These are phyloP conservation scores for Heliconius hortense DNA, from an alignment of 2,888 invertebrate species.

Conservation along the genomic window DNA sequence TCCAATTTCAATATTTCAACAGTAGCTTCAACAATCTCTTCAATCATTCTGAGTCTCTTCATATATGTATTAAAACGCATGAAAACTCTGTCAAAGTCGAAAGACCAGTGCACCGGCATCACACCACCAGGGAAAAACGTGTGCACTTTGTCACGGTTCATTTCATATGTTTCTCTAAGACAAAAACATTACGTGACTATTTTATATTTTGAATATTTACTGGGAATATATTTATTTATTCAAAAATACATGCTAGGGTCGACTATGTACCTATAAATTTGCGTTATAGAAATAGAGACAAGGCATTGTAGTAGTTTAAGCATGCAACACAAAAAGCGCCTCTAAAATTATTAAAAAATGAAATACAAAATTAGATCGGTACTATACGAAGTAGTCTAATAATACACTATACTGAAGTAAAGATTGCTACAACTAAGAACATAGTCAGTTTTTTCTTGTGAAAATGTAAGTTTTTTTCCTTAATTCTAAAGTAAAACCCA, in stretches of 20 bases:
- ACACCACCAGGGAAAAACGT: slow-evolving; percentile 79
- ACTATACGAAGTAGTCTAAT: too few relatives aligned
- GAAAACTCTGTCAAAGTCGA: slow-evolving; percentile 87
- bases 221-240: neutral
- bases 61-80: slow-evolving; percentile 84
- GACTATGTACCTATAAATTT: too few relatives aligned
- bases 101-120: slow-evolving; percentile 87
- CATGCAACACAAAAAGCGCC: too few relatives aligned
- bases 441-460: too few relatives aligned
- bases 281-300: too few relatives aligned
- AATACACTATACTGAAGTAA: too few relatives aligned
- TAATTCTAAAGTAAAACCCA: too few relatives aligned
- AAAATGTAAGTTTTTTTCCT: too few relatives aligned
- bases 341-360: too few relatives aligned
- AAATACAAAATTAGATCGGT: too few relatives aligned
- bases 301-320: too few relatives aligned
- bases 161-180: slow-evolving; percentile 73
- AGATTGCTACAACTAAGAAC: too few relatives aligned
- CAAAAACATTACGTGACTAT: neutral
- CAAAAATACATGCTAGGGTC: neutral
- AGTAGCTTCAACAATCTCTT: slow-evolving; percentile 87
- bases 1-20: slow-evolving; percentile 93
- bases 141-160: slow-evolving; percentile 79
- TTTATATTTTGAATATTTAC: neutral
- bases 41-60: slow-evolving; percentile 84